phyloP scores from a whole-genome alignment of 2,797 vertebrate genomes.

The Molossus molossus region DNA sequence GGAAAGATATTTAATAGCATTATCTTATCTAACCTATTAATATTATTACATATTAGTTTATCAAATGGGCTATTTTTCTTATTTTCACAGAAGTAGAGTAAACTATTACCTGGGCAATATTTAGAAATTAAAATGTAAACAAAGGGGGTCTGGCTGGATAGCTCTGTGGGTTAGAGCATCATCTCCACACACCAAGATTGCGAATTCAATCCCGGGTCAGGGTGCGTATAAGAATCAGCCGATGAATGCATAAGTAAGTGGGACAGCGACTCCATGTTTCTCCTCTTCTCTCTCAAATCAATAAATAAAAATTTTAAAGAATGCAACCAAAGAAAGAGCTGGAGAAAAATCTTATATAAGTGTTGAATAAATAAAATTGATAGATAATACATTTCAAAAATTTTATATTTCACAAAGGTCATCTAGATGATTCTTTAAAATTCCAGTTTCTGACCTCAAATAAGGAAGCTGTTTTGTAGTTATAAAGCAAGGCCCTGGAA shows the following conservation, averaged over 20 bases:
- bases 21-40: neutral
- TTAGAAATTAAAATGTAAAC: constrained; percentile 24
- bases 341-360: neutral
- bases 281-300: neutral
- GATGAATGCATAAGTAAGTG: neutral
- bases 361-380: neutral
- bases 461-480: neutral
- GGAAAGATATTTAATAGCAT: neutral
- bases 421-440: neutral
- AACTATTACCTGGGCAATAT: neutral
- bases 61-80: neutral
- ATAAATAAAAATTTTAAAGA: neutral
- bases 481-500: neutral
- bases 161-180: neutral
- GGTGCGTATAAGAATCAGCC: neutral
- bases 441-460: neutral
- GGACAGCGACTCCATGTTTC: neutral
- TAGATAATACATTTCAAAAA: neutral
- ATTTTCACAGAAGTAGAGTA: neutral
- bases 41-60: neutral
- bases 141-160: neutral
- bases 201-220: neutral
- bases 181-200: neutral
- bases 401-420: neutral
- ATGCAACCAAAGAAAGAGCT: neutral